These are phyloP conservation scores for Epirrhoe alternata DNA, from an alignment of 2,888 invertebrate genomes.

Conservation along the genomic window DNA sequence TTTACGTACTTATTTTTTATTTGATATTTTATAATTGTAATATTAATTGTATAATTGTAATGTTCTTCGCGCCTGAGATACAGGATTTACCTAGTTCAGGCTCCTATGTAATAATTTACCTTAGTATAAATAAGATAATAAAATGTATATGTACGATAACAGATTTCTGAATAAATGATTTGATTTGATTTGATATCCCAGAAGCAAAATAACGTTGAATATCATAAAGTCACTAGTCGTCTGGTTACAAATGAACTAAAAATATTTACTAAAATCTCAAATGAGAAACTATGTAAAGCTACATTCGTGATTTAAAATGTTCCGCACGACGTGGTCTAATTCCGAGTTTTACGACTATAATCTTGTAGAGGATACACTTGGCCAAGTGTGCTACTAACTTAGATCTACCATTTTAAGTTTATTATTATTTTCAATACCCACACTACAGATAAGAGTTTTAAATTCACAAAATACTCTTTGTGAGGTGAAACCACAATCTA, in stretches of 20 bases:
- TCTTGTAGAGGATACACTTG: slow-evolving; percentile 24
- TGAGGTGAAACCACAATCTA: no score
- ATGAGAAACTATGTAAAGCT: slow-evolving; percentile 1
- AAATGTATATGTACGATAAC: no score
- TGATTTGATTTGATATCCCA: no score
- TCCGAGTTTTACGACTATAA: slow-evolving; percentile 28
- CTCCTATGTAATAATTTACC: no score
- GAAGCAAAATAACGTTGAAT: not conserved
- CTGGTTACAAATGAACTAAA: not conserved
- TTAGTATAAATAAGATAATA: no score
- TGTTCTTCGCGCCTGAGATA: no score
- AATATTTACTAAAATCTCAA: not conserved
- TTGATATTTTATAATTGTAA: no score
- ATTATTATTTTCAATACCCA: not conserved
- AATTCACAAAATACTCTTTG: no score
- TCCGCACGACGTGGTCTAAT: slow-evolving; percentile 22
- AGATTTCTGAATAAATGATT: no score
- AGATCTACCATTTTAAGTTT: slow-evolving; percentile 9
- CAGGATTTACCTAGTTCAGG: no score
- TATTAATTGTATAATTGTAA: no score
- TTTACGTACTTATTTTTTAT: no score
- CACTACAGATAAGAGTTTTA: not conserved
- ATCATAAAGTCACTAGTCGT: not conserved
- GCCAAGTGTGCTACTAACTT: slow-evolving; percentile 16
- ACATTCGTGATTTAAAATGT: slow-evolving; percentile 18